Conservation (phyloP, 2,888 invertebrate genomes). For the Tachina grossa region DNA sequence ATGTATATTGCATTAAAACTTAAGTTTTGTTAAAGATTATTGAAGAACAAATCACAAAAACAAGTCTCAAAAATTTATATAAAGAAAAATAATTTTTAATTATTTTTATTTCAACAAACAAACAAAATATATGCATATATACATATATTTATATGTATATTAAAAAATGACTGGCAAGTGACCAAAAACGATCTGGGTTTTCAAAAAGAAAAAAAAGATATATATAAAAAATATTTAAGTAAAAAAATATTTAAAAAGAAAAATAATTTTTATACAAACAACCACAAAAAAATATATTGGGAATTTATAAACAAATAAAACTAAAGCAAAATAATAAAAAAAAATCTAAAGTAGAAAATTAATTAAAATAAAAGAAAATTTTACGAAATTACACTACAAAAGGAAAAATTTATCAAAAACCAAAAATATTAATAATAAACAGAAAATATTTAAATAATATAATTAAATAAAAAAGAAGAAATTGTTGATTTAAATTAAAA, state of each 20-base stretch:
- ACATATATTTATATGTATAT: conserved; percentile 69
- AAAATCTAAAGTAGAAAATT: conserved; percentile 60
- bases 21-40: conserved; percentile 64
- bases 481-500: conserved; percentile 72
- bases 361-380: conserved; percentile 68
- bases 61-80: conserved; percentile 59
- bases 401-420: conserved; percentile 67
- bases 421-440: conserved; percentile 42
- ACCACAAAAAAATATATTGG: conserved; percentile 76
- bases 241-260: conserved; percentile 61
- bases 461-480: conserved; percentile 72
- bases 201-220: conserved; percentile 77
- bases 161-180: conserved; percentile 81
- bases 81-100: conserved; percentile 48
- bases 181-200: conserved; percentile 83
- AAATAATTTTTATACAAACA: conserved; percentile 76
- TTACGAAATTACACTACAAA: conserved; percentile 71
- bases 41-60: conserved; percentile 54
- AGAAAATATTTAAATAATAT: conserved; percentile 51
- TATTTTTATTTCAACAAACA: conserved; percentile 61
- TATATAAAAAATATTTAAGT: conserved; percentile 66
- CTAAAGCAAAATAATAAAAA: conserved; percentile 59
- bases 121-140: conserved; percentile 61
- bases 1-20: conserved; percentile 21
- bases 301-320: conserved; percentile 79